These are phyloP conservation scores for Tridacna crocea DNA, from an alignment of 2,888 invertebrate genomes.

Conservation along the genomic window DNA sequence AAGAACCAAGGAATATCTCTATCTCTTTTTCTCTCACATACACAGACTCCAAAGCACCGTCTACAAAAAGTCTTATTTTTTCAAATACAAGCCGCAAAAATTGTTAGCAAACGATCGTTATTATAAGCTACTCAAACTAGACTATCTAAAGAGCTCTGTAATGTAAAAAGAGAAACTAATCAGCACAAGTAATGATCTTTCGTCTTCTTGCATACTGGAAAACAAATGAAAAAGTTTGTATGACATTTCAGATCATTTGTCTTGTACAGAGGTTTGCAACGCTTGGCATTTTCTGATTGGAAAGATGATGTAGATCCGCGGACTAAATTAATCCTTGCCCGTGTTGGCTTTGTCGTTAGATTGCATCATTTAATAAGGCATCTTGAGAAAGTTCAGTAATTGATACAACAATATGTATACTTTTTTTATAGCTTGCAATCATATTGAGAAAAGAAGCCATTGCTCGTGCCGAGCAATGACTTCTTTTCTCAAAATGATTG, in stretches of 20 bases:
- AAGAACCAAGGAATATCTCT: too few species aligned
- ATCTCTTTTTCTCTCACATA: too few species aligned
- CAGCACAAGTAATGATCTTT: neutral
- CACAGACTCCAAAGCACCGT: too few species aligned
- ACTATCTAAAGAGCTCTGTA: too few species aligned
- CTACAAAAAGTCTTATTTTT: too few species aligned
- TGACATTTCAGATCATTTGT: conserved; percentile 29
- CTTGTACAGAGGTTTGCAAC: conserved; percentile 25
- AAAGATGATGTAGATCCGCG: conserved; percentile 30
- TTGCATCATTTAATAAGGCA: too few species aligned
- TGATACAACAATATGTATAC: too few species aligned
- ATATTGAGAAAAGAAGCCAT: neutral
- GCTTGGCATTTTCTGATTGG: conserved; percentile 38
- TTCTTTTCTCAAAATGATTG: conserved; percentile 13
- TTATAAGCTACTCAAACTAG: too few species aligned
- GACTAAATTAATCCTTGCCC: conserved; percentile 17
- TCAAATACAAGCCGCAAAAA: too few species aligned
- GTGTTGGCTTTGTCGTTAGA: neutral
- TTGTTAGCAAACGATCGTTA: too few species aligned
- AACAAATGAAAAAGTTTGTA: conserved; percentile 21
- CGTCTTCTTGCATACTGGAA: conserved; percentile 16
- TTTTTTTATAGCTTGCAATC: neutral
- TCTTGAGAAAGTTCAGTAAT: too few species aligned
- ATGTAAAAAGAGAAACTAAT: neutral
- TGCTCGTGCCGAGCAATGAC: neutral